Evolutionary conservation across 2,113 vertebrate genomes (phyloP).

Genomic region (Notiomystis cincta): DNA sequence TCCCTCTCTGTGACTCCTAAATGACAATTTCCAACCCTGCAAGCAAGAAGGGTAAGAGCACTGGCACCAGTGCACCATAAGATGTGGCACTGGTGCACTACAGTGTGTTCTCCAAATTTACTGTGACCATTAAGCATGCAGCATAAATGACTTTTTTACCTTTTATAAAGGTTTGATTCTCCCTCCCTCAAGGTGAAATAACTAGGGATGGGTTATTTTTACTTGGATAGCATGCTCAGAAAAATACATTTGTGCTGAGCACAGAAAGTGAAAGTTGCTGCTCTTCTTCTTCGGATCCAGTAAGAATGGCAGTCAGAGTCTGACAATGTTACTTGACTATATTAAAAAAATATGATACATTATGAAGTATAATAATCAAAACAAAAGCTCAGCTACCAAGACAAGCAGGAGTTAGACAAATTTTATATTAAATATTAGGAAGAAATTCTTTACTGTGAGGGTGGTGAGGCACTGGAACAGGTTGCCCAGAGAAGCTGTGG

Average conservation of each 20-base stretch:
- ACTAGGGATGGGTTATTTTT: not conserved
- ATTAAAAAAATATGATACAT: not conserved
- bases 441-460: not conserved
- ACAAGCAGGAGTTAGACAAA: not conserved
- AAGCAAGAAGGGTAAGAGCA: not conserved
- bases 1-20: not conserved
- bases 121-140: not conserved
- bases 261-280: not conserved
- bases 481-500: not conserved
- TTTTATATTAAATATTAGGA: not conserved
- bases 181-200: not conserved
- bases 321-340: not conserved
- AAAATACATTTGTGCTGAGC: rapidly evolving
- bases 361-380: not conserved
- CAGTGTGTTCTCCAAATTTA: not conserved
- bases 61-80: not conserved
- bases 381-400: not conserved
- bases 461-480: not conserved
- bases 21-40: not conserved
- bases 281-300: not conserved
- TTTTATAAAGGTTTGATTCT: not conserved
- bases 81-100: not conserved
- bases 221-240: not conserved
- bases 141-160: not conserved
- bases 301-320: not conserved